Evolutionary conservation across 2,888 invertebrate genomes (phyloP).

Genomic region (Cheilosia vulpina): DNA sequence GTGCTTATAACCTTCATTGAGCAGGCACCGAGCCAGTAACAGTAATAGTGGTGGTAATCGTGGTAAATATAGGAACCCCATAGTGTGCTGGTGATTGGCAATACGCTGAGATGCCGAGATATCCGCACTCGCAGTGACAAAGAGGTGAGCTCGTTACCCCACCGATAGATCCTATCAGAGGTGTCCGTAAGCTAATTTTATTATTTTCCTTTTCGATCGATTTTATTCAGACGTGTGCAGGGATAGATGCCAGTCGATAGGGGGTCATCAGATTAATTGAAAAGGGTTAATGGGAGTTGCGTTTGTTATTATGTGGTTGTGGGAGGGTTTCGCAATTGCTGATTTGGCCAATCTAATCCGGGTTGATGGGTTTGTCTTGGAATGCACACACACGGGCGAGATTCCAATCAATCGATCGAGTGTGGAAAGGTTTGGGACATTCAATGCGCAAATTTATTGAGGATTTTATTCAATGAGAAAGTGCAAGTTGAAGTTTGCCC

Average conservation of each 20-base stretch:
- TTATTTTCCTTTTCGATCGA: slow-evolving; percentile 52
- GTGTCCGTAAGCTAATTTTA: slow-evolving; percentile 72
- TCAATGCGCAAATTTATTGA: too few relatives aligned
- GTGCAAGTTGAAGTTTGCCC: too few relatives aligned
- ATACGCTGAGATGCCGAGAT: slow-evolving; percentile 63
- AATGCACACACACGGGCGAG: not conserved
- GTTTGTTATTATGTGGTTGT: not conserved
- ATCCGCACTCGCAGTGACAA: slow-evolving; percentile 62
- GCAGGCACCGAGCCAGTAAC: slow-evolving; percentile 19
- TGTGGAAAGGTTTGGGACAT: too few relatives aligned
- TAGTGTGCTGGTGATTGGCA: slow-evolving; percentile 55
- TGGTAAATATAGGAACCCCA: slow-evolving; percentile 3
- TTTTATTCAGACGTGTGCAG: slow-evolving; percentile 34
- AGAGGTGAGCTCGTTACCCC: slow-evolving; percentile 72
- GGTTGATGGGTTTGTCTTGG: not conserved
- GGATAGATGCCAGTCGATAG: slow-evolving; percentile 4
- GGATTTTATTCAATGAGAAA: too few relatives aligned
- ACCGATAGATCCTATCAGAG: slow-evolving; percentile 62
- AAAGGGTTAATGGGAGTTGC: slow-evolving; percentile 64
- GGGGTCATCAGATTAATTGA: slow-evolving; percentile 64
- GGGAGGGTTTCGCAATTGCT: slow-evolving; percentile 15
- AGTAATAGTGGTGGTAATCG: slow-evolving; percentile 37
- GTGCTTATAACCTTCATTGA: slow-evolving; percentile 42
- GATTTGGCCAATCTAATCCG: slow-evolving; percentile 12
- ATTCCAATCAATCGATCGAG: not conserved